Evolutionary conservation across 2,888 invertebrate genomes (phyloP), one percentile per base, ranked within the genome.

Genomic region (Deroplatys truncata): DNA sequence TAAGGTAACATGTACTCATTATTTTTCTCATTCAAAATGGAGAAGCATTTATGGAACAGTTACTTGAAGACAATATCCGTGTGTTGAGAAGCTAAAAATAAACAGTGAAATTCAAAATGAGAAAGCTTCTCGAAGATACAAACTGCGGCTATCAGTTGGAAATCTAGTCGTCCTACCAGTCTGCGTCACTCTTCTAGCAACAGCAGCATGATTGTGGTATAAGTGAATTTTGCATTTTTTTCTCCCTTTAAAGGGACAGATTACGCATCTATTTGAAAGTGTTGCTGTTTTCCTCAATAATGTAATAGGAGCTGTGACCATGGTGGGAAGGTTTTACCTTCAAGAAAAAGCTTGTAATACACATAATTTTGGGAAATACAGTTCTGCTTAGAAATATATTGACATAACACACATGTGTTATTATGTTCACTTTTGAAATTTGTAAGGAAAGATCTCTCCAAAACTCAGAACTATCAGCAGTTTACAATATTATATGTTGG

Each of bases 161-260:
- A 72, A 72, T 86, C 86, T 86, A 86, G 86, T 86, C 86, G 86
- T 86, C 82, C 86, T 86, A 56, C 85, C 72, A 28, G 15, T 28
- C 29, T 86, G 16, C 49, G 28, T 85, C 85, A 31, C 43, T 85
- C 85, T 85, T 20, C 20, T 72, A 72, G 56, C 56, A 72, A 20
- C 56, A 56, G 56, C 56, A 72, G 20, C 56, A 72, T 72, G 20
- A 20, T 72, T 72, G 20, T 72, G 56, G 20, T 72, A 20, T 72
- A 72, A 72, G 56, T 20, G 56, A 49, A 72, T 20, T 72, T 20
- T 72, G 56, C 25, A 16, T 72, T 72, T 72, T 15, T 9, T 25
- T 25, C 56, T 8, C 49, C 56, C 56, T 25, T 20, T 72, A 7
- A 72, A 1, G 56, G 56, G 25, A 20, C 56, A 72, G 56, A 9